A percentile compares a stretch with the other conserved stretches of the same genome.
These are phyloP conservation scores for Lasioglossum vierecki DNA, from an alignment of 2,888 invertebrate genomes.

Conservation along the genomic window DNA sequence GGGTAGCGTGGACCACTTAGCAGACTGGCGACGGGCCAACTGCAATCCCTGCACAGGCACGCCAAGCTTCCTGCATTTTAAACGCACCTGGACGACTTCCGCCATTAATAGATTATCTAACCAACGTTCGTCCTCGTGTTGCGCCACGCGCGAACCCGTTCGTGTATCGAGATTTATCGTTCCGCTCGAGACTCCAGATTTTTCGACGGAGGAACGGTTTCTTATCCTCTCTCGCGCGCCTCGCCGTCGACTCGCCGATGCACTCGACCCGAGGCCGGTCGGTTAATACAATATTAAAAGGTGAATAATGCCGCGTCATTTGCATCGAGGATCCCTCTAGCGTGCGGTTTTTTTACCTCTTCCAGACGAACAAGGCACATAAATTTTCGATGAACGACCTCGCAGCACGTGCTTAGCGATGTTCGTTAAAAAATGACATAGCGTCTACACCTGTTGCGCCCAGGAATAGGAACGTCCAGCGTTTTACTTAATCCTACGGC, in stretches of 20 bases:
- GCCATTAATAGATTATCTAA: constrained; percentile 77
- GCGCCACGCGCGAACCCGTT: constrained; percentile 27
- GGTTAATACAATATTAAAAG: constrained; percentile 47
- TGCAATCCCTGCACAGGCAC: constrained; percentile 76
- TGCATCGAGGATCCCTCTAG: constrained; percentile 11
- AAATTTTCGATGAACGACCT: constrained; percentile 62
- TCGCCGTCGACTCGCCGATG: constrained; percentile 21
- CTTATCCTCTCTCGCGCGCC: neutral
- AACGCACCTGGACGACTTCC: constrained; percentile 75
- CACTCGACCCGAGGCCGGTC: neutral
- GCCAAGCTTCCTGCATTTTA: constrained; percentile 74
- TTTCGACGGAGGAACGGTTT: constrained; percentile 2
- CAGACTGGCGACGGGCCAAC: constrained; percentile 75
- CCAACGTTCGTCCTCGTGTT: constrained; percentile 61
- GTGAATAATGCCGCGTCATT: constrained; percentile 43
- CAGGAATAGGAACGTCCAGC: constrained; percentile 70
- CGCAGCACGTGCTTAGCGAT: constrained; percentile 63
- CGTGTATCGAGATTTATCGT: constrained; percentile 35
- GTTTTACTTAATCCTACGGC: constrained; percentile 73
- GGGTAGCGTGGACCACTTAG: constrained; percentile 76
- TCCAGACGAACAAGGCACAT: constrained; percentile 37
- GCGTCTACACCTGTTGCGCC: constrained; percentile 76
- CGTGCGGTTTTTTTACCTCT: constrained; percentile 9
- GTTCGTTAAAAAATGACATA: constrained; percentile 75
- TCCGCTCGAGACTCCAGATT: neutral